A percentile compares a stretch with the other conserved stretches of the same genome.
These are phyloP conservation scores for Aphodius sticticus DNA, from an alignment of 2,888 invertebrate species.

Conservation along the genomic window DNA sequence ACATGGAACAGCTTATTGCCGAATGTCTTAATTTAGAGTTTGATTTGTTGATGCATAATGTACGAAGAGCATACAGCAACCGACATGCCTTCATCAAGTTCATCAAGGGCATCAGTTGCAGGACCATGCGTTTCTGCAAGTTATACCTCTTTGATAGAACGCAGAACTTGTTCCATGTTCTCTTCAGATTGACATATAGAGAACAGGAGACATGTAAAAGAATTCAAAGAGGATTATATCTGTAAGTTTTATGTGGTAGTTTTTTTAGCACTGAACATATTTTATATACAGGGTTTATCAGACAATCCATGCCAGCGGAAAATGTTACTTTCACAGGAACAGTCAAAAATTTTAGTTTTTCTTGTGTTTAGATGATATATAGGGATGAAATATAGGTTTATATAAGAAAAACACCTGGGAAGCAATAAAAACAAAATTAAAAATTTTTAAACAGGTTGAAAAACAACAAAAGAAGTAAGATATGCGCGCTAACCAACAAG, in stretches of 20 bases:
- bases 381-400: too few species aligned
- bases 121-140: conserved; percentile 44
- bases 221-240: background rate
- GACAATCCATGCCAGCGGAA: too few species aligned
- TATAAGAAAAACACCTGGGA: too few species aligned
- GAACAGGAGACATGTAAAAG: background rate
- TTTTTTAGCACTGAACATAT: background rate
- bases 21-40: conserved; percentile 47
- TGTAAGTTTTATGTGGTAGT: background rate
- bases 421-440: too few species aligned
- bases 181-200: conserved; percentile 44
- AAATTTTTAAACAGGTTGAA: too few species aligned
- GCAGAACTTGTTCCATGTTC: conserved; percentile 48
- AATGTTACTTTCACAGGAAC: too few species aligned
- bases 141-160: conserved; percentile 45
- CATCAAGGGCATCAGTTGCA: conserved; percentile 37
- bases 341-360: too few species aligned
- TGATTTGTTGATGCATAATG: conserved; percentile 38
- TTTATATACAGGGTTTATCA: background rate
- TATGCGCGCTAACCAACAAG: too few species aligned
- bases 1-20: conserved; percentile 49
- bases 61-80: conserved; percentile 41
- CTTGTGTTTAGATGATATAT: too few species aligned
- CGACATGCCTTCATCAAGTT: conserved; percentile 37
- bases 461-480: too few species aligned